A percentile compares a stretch with the other conserved stretches of the same genome.
Conservation (phyloP, 2,113 vertebrate genomes). For the Pao palembangensis region DNA sequence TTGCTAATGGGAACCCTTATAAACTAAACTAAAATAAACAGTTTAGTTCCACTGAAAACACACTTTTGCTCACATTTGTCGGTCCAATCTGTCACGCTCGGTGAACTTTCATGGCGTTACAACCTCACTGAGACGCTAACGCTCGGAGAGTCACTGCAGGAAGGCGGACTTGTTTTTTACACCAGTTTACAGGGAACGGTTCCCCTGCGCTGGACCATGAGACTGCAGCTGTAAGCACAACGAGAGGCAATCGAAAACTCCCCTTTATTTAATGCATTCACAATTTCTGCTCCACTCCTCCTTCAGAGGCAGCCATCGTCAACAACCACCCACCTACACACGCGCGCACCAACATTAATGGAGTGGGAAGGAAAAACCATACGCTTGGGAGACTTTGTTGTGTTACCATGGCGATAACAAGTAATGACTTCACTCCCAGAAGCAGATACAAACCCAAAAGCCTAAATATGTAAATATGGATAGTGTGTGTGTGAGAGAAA, state of each 20-base stretch:
- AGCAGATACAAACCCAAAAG: constrained; percentile 45
- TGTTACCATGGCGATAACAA: constrained; percentile 58
- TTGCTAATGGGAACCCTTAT: too few species aligned
- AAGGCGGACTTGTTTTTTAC: constrained; percentile 12
- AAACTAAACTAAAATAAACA: too few species aligned
- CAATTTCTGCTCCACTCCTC: neutral
- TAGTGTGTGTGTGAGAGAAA: too few species aligned
- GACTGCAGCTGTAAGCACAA: constrained; percentile 19
- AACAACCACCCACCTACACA: neutral
- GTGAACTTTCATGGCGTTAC: constrained; percentile 20
- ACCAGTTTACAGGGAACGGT: constrained; percentile 12
- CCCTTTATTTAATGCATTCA: neutral
- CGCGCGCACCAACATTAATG: constrained; percentile 2
- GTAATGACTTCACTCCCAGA: constrained; percentile 53
- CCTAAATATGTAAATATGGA: constrained; percentile 23
- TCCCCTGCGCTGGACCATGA: constrained; percentile 11
- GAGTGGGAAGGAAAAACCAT: constrained; percentile 19
- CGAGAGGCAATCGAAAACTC: too few species aligned
- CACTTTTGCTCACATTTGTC: constrained; percentile 1
- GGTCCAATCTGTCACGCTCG: constrained; percentile 1
- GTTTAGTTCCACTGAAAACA: constrained; percentile 17
- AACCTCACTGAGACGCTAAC: constrained; percentile 19
- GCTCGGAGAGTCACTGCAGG: constrained; percentile 13
- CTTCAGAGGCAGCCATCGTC: constrained; percentile 15
- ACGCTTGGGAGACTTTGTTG: constrained; percentile 53